Evolutionary conservation across 2,113 vertebrate genomes (phyloP).

Genomic region (Malurus elegans): DNA sequence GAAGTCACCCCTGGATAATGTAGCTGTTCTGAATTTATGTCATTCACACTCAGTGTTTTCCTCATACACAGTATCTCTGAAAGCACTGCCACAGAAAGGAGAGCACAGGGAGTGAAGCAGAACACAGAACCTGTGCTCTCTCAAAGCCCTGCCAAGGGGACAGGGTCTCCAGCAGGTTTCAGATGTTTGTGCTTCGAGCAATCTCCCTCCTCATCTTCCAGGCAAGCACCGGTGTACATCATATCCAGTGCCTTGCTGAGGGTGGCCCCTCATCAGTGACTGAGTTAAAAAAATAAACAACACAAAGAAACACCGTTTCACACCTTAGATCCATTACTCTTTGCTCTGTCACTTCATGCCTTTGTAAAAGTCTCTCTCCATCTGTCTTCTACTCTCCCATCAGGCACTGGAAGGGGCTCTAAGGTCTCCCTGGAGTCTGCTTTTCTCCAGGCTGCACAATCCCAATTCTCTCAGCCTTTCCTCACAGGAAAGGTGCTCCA

Average conservation of each 20-base stretch:
- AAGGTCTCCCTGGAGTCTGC: not conserved
- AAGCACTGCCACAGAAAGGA: not conserved
- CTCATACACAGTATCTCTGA: not conserved
- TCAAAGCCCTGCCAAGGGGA: not conserved
- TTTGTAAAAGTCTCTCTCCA: not conserved
- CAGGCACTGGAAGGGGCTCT: not conserved
- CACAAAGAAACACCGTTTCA: not conserved
- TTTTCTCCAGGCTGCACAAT: not conserved
- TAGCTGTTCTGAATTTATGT: not conserved
- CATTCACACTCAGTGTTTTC: not conserved
- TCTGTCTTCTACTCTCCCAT: not conserved
- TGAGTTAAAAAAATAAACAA: not conserved
- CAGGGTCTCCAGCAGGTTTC: not conserved
- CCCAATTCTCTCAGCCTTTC: not conserved
- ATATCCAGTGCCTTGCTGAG: not conserved
- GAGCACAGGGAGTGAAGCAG: not conserved
- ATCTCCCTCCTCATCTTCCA: not conserved
- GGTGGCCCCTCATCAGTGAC: not conserved
- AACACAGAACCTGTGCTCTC: not conserved
- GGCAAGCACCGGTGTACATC: not conserved
- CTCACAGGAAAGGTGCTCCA: not conserved
- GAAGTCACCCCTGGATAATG: not conserved
- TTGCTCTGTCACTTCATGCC: not conserved
- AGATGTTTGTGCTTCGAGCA: not conserved
- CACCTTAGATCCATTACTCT: not conserved